Conservation (phyloP, 2,113 vertebrate genomes). For the Dicaeum eximium region DNA sequence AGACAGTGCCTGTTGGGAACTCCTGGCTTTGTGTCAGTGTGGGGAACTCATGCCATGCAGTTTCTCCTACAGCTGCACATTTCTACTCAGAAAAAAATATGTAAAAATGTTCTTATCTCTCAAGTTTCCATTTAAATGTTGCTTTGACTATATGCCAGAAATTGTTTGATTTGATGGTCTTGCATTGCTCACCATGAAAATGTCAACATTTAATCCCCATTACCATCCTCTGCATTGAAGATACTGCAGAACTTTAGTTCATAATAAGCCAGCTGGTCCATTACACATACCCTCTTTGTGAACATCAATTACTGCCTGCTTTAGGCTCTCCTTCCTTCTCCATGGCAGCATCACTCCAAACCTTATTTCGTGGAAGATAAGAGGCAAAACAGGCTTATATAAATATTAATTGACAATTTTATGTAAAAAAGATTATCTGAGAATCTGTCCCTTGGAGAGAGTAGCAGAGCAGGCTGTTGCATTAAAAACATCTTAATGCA, state of each 20-base stretch:
- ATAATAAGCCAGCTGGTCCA: constrained; percentile 50
- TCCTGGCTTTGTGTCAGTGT: not conserved
- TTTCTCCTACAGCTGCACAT: not conserved
- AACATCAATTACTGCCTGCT: constrained; percentile 47
- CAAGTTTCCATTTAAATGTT: constrained; percentile 10
- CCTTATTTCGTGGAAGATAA: constrained; percentile 7
- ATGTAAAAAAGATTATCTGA: constrained; percentile 25
- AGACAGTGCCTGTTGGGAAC: not conserved
- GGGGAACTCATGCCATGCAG: not conserved
- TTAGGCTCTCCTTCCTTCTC: constrained; percentile 32
- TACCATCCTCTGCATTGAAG: constrained; percentile 31
- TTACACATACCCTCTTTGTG: constrained; percentile 18
- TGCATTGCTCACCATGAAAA: constrained; percentile 51
- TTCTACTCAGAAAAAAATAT: not conserved
- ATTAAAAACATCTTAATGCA: not conserved
- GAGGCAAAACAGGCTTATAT: constrained; percentile 22
- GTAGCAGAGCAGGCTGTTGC: not conserved
- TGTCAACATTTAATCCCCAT: constrained; percentile 42
- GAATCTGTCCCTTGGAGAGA: constrained; percentile 23
- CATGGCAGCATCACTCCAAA: constrained; percentile 8
- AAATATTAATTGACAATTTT: constrained; percentile 46
- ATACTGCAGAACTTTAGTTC: constrained; percentile 22
- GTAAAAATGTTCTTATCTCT: constrained; percentile 46
- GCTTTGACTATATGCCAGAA: constrained; percentile 63
- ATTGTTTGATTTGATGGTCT: constrained; percentile 58